Evolutionary conservation across 2,888 invertebrate species (phyloP).

Genomic region (Limenitis camilla): DNA sequence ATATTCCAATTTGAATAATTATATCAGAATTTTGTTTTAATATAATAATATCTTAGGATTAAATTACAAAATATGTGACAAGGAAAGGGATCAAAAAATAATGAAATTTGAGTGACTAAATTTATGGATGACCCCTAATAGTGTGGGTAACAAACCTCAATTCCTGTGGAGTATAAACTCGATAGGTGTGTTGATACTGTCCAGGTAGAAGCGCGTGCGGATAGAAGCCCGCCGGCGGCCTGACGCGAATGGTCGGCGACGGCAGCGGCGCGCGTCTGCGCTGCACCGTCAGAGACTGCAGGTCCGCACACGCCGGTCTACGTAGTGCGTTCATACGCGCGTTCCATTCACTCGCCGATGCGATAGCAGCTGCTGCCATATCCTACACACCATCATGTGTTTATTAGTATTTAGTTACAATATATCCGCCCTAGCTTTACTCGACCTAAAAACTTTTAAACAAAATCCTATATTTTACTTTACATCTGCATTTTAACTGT

Average conservation of each 20-base stretch:
- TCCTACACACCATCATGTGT: conserved; percentile 59
- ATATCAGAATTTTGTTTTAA: too few relatives aligned
- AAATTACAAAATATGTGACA: too few relatives aligned
- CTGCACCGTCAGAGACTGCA: conserved; percentile 92
- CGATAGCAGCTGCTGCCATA: conserved; percentile 86
- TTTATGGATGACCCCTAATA: too few relatives aligned
- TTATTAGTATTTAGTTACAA: neutral
- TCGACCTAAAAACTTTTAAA: too few relatives aligned
- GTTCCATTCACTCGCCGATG: conserved; percentile 93
- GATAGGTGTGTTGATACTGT: conserved; percentile 94
- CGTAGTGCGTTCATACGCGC: conserved; percentile 85
- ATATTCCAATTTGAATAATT: too few relatives aligned
- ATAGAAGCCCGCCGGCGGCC: conserved; percentile 79
- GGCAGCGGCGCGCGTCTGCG: conserved; percentile 50
- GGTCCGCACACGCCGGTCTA: conserved; percentile 88
- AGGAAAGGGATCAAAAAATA: too few relatives aligned
- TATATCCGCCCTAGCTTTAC: too few relatives aligned
- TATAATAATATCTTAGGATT: too few relatives aligned
- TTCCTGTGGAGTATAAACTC: conserved; percentile 85
- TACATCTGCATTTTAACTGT: too few relatives aligned
- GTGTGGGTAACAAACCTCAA: conserved; percentile 69
- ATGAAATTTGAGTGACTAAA: too few relatives aligned
- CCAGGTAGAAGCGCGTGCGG: conserved; percentile 96
- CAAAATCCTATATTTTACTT: too few relatives aligned
- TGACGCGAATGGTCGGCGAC: conserved; percentile 38